phyloP scores from a whole-genome alignment of 2,113 vertebrate genomes.

The Tupaia chinensis region DNA sequence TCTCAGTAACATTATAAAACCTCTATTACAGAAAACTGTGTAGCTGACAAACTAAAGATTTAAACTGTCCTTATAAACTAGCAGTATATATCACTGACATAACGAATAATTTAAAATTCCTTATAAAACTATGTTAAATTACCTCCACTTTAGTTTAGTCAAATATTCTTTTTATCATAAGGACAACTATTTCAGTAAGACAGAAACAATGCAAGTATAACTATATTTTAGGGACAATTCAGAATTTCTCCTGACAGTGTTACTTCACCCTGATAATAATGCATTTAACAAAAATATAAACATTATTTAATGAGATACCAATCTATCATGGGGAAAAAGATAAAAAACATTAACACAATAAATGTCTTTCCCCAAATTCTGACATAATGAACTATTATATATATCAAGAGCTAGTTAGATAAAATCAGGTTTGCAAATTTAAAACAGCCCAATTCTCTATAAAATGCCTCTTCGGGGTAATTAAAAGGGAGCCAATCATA shows the following conservation, averaged over 20 bases:
- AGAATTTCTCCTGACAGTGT: slow-evolving; percentile 61
- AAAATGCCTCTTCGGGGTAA: slow-evolving; percentile 6
- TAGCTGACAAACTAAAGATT: slow-evolving; percentile 43
- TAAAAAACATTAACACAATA: slow-evolving; percentile 43
- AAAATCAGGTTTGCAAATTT: slow-evolving; percentile 50
- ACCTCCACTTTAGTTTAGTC: slow-evolving; percentile 1
- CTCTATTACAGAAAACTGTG: slow-evolving; percentile 42
- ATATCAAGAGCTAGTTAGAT: slow-evolving; percentile 3
- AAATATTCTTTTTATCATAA: not conserved
- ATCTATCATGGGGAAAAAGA: slow-evolving; percentile 16
- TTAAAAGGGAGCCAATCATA: slow-evolving; percentile 41
- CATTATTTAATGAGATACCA: not conserved
- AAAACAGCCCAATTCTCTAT: slow-evolving; percentile 52
- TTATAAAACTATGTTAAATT: slow-evolving; percentile 13
- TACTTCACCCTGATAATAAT: slow-evolving; percentile 71
- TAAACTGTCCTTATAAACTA: slow-evolving; percentile 41
- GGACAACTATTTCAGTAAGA: slow-evolving; percentile 71
- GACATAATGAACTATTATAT: slow-evolving; percentile 11
- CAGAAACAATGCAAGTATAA: slow-evolving; percentile 50
- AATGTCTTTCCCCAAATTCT: slow-evolving; percentile 12
- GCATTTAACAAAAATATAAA: slow-evolving; percentile 43
- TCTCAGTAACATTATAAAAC: slow-evolving; percentile 15
- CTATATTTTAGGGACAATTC: slow-evolving; percentile 67
- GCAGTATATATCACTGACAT: slow-evolving; percentile 29
- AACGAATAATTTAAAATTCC: slow-evolving; percentile 46